phyloP scores from a whole-genome alignment of 1,140 invertebrate genomes.

The Drosophila repleta region DNA sequence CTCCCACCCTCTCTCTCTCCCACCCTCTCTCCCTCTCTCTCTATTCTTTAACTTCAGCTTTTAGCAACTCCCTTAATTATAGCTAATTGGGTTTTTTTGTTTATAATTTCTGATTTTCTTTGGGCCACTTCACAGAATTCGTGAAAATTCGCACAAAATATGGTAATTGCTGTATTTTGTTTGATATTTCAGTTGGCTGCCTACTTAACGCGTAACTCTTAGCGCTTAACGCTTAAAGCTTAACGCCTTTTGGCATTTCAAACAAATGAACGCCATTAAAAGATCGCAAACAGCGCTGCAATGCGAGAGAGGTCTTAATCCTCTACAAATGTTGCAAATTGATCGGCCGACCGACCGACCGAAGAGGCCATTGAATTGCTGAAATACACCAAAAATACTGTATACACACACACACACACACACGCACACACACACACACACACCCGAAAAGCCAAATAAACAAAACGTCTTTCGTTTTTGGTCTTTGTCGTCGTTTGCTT shows the following conservation, averaged over 20 bases:
- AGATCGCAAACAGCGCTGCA: conserved; percentile 55
- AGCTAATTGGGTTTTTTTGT: conserved; percentile 72
- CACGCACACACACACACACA: neutral
- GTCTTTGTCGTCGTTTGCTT: conserved; percentile 46
- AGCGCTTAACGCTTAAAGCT: conserved; percentile 8
- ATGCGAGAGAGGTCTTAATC: conserved; percentile 55
- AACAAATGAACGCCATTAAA: conserved; percentile 63
- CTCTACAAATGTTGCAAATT: conserved; percentile 70
- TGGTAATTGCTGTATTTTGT: too few species aligned
- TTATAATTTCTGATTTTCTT: too few species aligned
- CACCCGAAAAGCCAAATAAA: conserved; percentile 61
- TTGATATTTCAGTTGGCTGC: conserved; percentile 4
- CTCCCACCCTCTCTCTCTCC: neutral
- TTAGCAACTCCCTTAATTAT: conserved; percentile 60
- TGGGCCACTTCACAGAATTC: conserved; percentile 60
- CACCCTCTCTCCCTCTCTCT: neutral
- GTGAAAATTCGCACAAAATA: conserved; percentile 79
- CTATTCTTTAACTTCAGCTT: neutral
- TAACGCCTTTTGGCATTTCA: conserved; percentile 54
- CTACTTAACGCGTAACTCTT: neutral
- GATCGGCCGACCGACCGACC: neutral
- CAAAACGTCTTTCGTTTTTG: conserved; percentile 55
- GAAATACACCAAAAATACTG: conserved; percentile 17
- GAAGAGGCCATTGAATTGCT: neutral
- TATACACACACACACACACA: conserved; percentile 9